Conservation (phyloP, 2,797 vertebrate genomes). For the Menidia menidia region DNA sequence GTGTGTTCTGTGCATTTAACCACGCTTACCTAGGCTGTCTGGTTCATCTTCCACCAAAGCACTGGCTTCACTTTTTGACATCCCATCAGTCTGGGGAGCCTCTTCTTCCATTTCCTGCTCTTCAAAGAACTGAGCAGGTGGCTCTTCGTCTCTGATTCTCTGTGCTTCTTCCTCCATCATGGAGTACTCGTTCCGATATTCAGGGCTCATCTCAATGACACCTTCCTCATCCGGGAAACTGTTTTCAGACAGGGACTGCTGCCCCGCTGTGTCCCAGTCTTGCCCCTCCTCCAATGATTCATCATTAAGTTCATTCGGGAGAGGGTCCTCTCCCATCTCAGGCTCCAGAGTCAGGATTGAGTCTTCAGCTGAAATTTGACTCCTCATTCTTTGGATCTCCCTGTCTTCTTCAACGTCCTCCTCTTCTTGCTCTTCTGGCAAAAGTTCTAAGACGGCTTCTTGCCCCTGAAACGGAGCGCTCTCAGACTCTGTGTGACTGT, state of each 20-base stretch:
- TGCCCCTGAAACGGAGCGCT: slow-evolving; percentile 7
- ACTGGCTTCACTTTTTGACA: background rate
- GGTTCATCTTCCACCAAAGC: background rate
- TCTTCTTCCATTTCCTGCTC: slow-evolving; percentile 24
- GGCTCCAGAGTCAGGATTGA: slow-evolving; percentile 34
- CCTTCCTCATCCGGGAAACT: slow-evolving; percentile 34
- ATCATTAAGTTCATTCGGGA: slow-evolving; percentile 6
- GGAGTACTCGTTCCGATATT: background rate
- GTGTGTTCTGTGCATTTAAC: background rate
- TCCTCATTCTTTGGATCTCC: background rate
- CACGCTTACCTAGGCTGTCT: background rate
- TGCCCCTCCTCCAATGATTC: slow-evolving; percentile 29
- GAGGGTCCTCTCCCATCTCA: slow-evolving; percentile 6
- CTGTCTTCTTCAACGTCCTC: slow-evolving; percentile 16
- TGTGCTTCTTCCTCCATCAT: slow-evolving; percentile 9
- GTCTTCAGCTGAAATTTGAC: slow-evolving; percentile 4
- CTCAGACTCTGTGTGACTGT: background rate
- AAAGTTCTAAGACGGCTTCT: background rate
- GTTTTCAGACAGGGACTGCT: slow-evolving; percentile 14
- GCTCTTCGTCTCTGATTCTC: background rate
- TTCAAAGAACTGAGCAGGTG: slow-evolving; percentile 5
- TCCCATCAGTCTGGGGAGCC: background rate
- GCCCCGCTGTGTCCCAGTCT: slow-evolving; percentile 20
- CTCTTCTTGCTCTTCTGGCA: background rate
- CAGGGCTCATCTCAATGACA: background rate